Conservation (phyloP, 2,797 vertebrate genomes). For the Rallus crepitans region DNA sequence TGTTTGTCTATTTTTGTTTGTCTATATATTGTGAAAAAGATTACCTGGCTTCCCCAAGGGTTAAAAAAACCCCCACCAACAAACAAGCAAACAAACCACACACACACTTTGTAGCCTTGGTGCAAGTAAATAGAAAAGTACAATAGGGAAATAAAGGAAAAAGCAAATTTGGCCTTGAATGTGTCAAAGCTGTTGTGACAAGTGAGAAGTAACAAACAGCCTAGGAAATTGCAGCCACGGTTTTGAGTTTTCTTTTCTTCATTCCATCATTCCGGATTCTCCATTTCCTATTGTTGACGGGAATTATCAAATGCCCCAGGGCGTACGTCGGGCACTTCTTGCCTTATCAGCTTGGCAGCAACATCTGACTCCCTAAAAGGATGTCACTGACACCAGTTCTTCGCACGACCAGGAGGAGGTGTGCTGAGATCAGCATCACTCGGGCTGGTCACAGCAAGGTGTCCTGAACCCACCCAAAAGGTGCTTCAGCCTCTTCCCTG, state of each 20-base stretch:
- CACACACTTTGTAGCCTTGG: neutral
- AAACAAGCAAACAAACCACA: rapidly evolving
- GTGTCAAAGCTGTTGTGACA: neutral
- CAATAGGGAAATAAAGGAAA: neutral
- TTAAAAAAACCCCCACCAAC: neutral
- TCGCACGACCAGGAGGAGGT: slow-evolving; percentile 17
- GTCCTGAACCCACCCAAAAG: neutral
- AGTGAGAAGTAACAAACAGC: neutral
- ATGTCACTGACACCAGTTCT: neutral
- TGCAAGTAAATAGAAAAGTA: neutral
- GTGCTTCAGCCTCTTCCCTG: neutral
- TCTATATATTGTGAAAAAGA: neutral
- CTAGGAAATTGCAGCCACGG: neutral
- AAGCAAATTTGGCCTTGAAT: neutral
- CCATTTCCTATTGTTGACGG: neutral
- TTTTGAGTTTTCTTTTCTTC: neutral
- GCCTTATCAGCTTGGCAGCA: slow-evolving; percentile 34
- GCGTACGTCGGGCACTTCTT: neutral
- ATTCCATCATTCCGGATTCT: neutral
- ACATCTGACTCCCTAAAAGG: neutral
- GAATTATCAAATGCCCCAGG: neutral
- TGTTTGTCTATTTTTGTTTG: neutral
- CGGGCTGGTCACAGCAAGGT: neutral
- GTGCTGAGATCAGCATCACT: slow-evolving; percentile 1
- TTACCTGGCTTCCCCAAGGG: neutral